These are phyloP conservation scores for Drosophila kurseongensis DNA, from an alignment of 1,140 invertebrate genomes.

Conservation along the genomic window DNA sequence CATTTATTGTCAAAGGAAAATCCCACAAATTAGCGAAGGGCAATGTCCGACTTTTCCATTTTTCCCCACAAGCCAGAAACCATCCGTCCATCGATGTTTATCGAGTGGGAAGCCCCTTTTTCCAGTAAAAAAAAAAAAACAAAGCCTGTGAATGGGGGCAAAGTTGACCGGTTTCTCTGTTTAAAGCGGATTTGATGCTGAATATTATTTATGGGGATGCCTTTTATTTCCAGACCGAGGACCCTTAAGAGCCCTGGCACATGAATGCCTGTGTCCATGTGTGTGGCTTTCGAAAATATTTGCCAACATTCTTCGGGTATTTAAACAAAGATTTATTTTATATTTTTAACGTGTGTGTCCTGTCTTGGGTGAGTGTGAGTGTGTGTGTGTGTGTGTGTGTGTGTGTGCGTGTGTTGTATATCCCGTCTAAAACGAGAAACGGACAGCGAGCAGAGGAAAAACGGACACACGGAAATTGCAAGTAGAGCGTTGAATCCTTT, in stretches of 20 bases:
- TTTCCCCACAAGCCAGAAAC: background rate
- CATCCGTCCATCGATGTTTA: conserved; percentile 37
- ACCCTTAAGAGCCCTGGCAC: conserved; percentile 57
- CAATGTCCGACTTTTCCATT: conserved; percentile 23
- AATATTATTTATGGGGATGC: conserved; percentile 76
- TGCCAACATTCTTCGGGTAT: conserved; percentile 80
- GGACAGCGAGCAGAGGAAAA: conserved; percentile 39
- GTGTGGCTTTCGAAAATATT: conserved; percentile 66
- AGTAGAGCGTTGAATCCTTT: conserved; percentile 80
- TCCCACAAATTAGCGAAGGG: conserved; percentile 41
- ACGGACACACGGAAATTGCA: conserved; percentile 75
- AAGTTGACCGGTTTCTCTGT: conserved; percentile 43
- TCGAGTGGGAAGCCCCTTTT: conserved; percentile 14
- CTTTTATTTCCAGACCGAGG: conserved; percentile 63
- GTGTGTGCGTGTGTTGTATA: conserved; percentile 30
- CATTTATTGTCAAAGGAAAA: conserved; percentile 28
- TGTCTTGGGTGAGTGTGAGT: background rate
- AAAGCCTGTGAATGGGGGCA: conserved; percentile 10
- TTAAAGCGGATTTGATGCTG: conserved; percentile 80
- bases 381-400: conserved; percentile 2
- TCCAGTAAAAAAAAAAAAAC: conserved; percentile 23
- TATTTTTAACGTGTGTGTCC: conserved; percentile 58
- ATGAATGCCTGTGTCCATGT: conserved; percentile 8
- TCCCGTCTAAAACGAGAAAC: conserved; percentile 39
- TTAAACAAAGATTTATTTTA: conserved; percentile 83